phyloP scores from a whole-genome alignment of 2,113 vertebrate genomes.

The Felis chaus region DNA sequence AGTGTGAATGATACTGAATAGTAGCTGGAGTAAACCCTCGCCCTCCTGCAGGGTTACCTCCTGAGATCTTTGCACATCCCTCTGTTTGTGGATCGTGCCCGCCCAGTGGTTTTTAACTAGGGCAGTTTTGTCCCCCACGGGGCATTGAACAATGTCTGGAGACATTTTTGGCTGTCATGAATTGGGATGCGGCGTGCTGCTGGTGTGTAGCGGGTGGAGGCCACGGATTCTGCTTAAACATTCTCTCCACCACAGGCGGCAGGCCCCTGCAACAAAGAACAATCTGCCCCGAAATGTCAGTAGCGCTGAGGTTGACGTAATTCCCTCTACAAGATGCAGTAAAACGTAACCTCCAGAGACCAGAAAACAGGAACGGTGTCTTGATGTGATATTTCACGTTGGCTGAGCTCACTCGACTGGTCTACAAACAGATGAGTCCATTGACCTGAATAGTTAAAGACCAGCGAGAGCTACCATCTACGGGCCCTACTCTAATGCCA shows the following conservation, averaged over 20 bases:
- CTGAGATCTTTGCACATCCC: not conserved
- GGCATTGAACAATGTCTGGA: not conserved
- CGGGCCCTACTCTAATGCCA: not conserved
- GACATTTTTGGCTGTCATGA: not conserved
- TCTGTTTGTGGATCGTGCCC: not conserved
- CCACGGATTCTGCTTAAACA: slow-evolving; percentile 5
- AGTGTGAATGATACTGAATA: not conserved
- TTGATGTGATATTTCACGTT: slow-evolving; percentile 9
- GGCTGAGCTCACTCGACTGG: slow-evolving; percentile 22
- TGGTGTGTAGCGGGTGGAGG: not conserved
- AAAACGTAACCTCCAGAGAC: not conserved
- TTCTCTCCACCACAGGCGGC: not conserved
- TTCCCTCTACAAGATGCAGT: slow-evolving; percentile 35
- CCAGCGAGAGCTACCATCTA: not conserved
- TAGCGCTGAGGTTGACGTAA: slow-evolving; percentile 41
- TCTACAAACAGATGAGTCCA: slow-evolving; percentile 31
- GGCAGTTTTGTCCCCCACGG: not conserved
- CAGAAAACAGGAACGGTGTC: slow-evolving; percentile 24
- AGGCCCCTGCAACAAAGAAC: not conserved
- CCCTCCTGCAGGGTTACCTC: not conserved
- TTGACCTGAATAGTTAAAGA: not conserved
- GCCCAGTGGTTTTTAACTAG: slow-evolving; percentile 26
- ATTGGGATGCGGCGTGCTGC: not conserved
- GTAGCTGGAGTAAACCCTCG: not conserved
- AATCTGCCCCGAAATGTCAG: not conserved